Percentiles rank a stretch among this genome's conserved stretches.
These are phyloP conservation scores for Lasioglossum calceatum DNA, from an alignment of 2,888 invertebrate species.

Conservation along the genomic window DNA sequence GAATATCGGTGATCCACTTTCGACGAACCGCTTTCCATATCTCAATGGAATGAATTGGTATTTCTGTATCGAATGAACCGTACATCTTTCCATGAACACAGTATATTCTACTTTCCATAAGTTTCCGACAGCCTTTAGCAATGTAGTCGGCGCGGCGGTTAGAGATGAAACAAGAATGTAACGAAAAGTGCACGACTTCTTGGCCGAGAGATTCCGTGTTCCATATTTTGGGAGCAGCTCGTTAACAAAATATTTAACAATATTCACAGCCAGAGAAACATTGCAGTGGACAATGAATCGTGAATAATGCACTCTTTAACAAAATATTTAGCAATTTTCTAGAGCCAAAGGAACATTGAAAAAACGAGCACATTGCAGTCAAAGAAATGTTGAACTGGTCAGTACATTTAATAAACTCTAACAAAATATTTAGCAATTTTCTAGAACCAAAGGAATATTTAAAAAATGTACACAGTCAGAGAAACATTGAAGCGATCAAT, in stretches of 20 bases:
- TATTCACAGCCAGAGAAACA: no score
- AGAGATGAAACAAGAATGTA: background rate
- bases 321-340: no score
- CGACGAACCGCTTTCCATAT: background rate
- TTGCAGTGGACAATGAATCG: no score
- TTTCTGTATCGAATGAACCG: no score
- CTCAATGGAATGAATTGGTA: background rate
- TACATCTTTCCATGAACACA: no score
- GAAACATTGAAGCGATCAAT: no score
- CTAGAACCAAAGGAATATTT: no score
- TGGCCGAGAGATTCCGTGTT: background rate
- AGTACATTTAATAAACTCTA: no score
- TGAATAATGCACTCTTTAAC: background rate
- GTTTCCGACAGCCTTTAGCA: background rate
- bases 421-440: background rate
- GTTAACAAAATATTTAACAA: background rate
- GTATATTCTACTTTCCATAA: background rate
- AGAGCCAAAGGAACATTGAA: no score
- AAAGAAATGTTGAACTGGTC: no score
- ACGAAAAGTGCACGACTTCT: background rate
- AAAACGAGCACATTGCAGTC: no score
- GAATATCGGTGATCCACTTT: conserved; percentile 1
- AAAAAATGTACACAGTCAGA: no score
- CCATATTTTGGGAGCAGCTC: background rate
- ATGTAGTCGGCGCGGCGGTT: background rate